Percentiles rank a stretch among this genome's conserved stretches.
Evolutionary conservation across 2,113 vertebrate species (phyloP).

Genomic region (Epinephelus moara): DNA sequence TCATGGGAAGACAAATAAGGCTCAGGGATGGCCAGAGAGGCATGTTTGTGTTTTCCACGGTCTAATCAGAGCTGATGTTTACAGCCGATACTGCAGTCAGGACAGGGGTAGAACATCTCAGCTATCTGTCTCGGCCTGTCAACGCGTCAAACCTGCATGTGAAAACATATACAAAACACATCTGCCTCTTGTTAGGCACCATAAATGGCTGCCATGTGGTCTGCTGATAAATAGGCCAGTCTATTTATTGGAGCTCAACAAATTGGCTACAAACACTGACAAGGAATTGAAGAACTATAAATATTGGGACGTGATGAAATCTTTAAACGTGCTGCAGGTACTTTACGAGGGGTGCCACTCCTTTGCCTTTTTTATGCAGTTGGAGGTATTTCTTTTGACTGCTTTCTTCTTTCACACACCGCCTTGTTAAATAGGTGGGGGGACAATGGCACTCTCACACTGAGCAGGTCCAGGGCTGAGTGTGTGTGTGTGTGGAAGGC

Average conservation of each 20-base stretch:
- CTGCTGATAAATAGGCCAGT: constrained; percentile 87
- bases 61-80: constrained; percentile 79
- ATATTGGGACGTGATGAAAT: constrained; percentile 83
- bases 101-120: constrained; percentile 75
- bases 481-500: constrained; percentile 59
- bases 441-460: constrained; percentile 75
- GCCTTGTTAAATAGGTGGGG: constrained; percentile 78
- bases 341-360: constrained; percentile 79
- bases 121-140: constrained; percentile 83
- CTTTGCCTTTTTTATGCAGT: constrained; percentile 78
- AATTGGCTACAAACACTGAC: constrained; percentile 88
- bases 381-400: constrained; percentile 75
- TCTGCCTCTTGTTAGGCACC: constrained; percentile 91
- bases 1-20: constrained; percentile 69
- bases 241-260: constrained; percentile 91
- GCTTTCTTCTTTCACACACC: constrained; percentile 79
- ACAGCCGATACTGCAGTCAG: constrained; percentile 74
- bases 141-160: constrained; percentile 84
- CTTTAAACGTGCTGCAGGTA: constrained; percentile 85
- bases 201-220: constrained; percentile 91
- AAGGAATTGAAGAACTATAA: constrained; percentile 87
- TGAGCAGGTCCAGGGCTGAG: constrained; percentile 64
- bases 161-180: constrained; percentile 87
- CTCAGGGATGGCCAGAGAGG: constrained; percentile 52
- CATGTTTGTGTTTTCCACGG: constrained; percentile 71